phyloP scores from a whole-genome alignment of 35 echinoderm and acorn worm species.

The Apostichopus californicus region DNA sequence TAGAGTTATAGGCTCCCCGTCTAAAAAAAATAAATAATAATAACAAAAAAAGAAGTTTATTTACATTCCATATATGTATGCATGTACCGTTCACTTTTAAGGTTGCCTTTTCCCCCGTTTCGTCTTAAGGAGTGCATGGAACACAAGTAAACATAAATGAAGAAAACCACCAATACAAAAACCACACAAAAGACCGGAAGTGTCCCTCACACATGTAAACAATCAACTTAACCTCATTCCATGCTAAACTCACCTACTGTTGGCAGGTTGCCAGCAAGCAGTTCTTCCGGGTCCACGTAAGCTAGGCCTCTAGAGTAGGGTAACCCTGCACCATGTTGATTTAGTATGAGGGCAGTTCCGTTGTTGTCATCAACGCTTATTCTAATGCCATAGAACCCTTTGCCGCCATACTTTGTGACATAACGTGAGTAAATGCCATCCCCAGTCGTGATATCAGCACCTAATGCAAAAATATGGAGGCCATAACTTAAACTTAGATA shows the following conservation, averaged over 20 bases:
- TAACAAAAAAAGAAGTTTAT: too few relatives aligned
- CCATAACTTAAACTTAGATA: neutral
- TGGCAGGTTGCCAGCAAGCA: neutral
- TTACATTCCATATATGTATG: too few relatives aligned
- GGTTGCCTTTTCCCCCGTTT: too few relatives aligned
- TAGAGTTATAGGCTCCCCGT: neutral
- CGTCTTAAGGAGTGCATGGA: too few relatives aligned
- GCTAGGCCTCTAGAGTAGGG: neutral
- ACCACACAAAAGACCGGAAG: too few relatives aligned
- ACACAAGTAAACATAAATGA: too few relatives aligned
- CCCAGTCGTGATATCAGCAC: neutral
- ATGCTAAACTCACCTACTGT: neutral
- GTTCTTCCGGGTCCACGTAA: constrained; percentile 1
- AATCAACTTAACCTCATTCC: neutral
- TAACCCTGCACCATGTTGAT: neutral
- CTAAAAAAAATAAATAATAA: neutral
- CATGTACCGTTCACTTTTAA: too few relatives aligned
- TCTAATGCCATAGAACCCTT: constrained; percentile 3
- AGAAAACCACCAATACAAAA: too few relatives aligned
- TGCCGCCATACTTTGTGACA: neutral
- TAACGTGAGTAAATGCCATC: constrained; percentile 19
- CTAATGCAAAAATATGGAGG: neutral
- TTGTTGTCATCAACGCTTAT: constrained; percentile 7
- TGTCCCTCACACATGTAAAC: too few relatives aligned
- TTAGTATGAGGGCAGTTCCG: neutral